Base-by-base conservation (phyloP, 2,888 invertebrate genomes). In the Acleris laterana region DNA sequence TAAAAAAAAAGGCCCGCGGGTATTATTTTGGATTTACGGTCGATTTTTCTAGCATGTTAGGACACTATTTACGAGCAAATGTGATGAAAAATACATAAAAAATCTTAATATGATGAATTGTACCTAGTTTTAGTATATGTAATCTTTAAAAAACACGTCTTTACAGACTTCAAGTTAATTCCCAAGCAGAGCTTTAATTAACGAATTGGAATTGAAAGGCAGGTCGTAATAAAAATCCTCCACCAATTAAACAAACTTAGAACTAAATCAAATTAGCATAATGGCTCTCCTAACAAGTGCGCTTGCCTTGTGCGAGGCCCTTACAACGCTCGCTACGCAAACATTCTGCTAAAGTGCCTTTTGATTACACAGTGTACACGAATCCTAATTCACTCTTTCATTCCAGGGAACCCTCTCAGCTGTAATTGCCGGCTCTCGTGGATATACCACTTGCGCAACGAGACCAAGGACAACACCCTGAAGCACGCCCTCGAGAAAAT, bases 341-440 rank as follows among this genome's bases (percentile, higher is more conserved):
- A 62, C 52, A 57, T 57, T 50, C 56, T 46, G 49, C 51, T 57
- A 56, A 65, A 62, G 66, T 62, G 61, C 46, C 57, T 25, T 66
- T 56, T 62, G 57, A 60, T 63, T 63, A 56, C 67, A 42, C 56
- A 59, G 22, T 63, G 68, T 56, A 64, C 53, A 53, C 62, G 38
- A 44, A 52, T 38, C 48, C 52, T 63, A 69, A 67, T 63, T 62
- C 38, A 46, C 51, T 68, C 62, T 81, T 70, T 83, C 70, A 72
- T 89, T 87, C 51, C 95, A 97, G 97, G 96, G 84, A 97, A 97
- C 93, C 95, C 95, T 80, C 95, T 97, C 88, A 94, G 94, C 85
- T 97, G 97, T 90, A 96, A 97, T 92, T 97, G 97, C 87, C 96
- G 96, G 65, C 94, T 97, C 68, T 94, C 95, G 58, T 97, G 97